A percentile compares a stretch with the other conserved stretches of the same genome.
phyloP scores from a whole-genome alignment of 2,888 invertebrate genomes.

The Electrophaes corylata region DNA sequence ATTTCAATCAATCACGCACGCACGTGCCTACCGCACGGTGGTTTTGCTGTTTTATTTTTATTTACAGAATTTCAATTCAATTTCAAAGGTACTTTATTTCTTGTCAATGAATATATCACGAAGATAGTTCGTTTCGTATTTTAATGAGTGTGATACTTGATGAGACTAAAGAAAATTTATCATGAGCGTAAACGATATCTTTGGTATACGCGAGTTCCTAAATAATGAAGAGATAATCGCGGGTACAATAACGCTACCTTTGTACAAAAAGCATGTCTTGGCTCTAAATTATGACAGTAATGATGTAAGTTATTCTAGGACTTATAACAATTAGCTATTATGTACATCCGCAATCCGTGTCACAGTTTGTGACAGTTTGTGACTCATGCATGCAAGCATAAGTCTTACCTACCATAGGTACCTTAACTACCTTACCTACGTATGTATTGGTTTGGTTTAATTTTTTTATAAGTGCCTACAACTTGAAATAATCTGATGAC shows the following conservation, averaged over 20 bases:
- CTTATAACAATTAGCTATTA: not conserved
- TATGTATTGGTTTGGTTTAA: too few species aligned
- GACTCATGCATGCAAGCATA: not conserved
- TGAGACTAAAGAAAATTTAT: not conserved
- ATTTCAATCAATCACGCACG: not conserved
- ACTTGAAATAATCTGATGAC: too few species aligned
- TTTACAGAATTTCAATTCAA: too few species aligned
- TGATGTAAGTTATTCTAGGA: constrained; percentile 2
- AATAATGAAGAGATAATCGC: not conserved
- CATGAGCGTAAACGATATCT: constrained; percentile 3
- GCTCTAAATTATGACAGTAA: not conserved
- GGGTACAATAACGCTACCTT: not conserved
- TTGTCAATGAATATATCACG: not conserved
- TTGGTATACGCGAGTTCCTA: not conserved
- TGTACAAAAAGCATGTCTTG: constrained; percentile 11
- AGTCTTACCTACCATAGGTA: too few species aligned
- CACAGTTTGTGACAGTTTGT: not conserved
- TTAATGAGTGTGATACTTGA: too few species aligned
- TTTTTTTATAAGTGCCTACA: too few species aligned
- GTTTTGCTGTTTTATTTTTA: too few species aligned
- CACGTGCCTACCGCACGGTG: too few species aligned
- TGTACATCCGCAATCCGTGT: too few species aligned
- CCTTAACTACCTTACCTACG: too few species aligned
- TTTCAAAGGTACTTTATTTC: not conserved
- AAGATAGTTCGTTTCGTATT: not conserved